Percentiles rank a stretch among this genome's conserved stretches.
Conservation (phyloP, 2,888 invertebrate genomes). For the Melinopterus prodromus region DNA sequence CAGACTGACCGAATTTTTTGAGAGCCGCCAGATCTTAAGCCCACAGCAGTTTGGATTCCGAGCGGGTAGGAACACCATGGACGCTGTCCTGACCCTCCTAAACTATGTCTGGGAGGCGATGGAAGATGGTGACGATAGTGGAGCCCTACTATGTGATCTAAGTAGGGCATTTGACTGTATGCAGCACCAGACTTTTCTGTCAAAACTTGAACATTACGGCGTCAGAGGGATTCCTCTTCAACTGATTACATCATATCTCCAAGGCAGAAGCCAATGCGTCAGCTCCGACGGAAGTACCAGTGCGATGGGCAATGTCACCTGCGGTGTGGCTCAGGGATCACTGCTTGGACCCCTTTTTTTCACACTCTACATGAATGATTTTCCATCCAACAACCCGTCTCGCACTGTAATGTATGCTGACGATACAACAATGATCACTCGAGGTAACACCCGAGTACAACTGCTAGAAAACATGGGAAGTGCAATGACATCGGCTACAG, state of each 20-base stretch:
- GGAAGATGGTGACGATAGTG: not conserved
- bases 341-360: not conserved
- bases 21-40: too few species aligned
- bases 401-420: too few species aligned
- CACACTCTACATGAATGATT: not conserved
- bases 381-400: not conserved
- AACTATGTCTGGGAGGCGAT: too few species aligned
- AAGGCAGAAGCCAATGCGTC: not conserved
- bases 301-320: not conserved
- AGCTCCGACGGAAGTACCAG: not conserved
- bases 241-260: not conserved
- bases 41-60: too few species aligned
- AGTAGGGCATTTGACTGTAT: too few species aligned
- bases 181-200: not conserved
- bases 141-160: not conserved
- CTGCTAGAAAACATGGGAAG: too few species aligned
- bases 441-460: too few species aligned
- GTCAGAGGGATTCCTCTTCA: not conserved
- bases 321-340: not conserved
- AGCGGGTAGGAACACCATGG: too few species aligned
- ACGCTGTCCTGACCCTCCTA: too few species aligned
- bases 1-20: too few species aligned
- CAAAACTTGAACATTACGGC: not conserved
- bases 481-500: too few species aligned
- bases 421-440: too few species aligned